Conservation (phyloP, 2,888 invertebrate genomes). For the Drosophila mimetica region DNA sequence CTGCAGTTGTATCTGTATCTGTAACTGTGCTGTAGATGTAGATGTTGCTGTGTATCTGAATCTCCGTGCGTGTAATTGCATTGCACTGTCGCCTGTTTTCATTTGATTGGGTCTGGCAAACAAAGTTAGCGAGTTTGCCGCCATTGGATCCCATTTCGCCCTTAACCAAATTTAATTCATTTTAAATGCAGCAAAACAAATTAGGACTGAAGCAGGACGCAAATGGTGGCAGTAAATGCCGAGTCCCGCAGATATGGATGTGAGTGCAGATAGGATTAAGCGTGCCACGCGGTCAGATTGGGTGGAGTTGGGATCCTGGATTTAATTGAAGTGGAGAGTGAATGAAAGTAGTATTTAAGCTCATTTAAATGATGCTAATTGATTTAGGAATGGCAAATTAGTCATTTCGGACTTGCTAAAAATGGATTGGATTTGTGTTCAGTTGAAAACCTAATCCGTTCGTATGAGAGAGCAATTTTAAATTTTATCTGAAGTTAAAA, state of each 20-base stretch:
- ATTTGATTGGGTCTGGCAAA: slow-evolving; percentile 62
- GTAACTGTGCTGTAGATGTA: background rate
- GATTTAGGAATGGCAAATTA: slow-evolving; percentile 20
- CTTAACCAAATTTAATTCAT: slow-evolving; percentile 44
- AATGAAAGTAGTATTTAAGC: slow-evolving; percentile 25
- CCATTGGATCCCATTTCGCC: slow-evolving; percentile 18
- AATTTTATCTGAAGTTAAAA: too few relatives aligned
- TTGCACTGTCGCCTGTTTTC: slow-evolving; percentile 49
- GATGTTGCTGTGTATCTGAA: slow-evolving; percentile 23
- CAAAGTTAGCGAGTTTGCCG: slow-evolving; percentile 52
- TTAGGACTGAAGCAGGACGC: slow-evolving; percentile 29
- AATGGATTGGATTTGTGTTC: background rate
- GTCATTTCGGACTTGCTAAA: background rate
- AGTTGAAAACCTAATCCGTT: too few relatives aligned
- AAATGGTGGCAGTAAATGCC: slow-evolving; percentile 31
- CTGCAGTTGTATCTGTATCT: background rate
- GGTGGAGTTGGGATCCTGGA: background rate
- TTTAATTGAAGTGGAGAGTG: slow-evolving; percentile 18
- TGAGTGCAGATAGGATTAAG: slow-evolving; percentile 29
- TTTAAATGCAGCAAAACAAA: slow-evolving; percentile 44
- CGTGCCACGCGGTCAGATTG: slow-evolving; percentile 51
- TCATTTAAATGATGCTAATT: slow-evolving; percentile 35
- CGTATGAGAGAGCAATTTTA: too few relatives aligned
- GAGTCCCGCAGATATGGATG: slow-evolving; percentile 4
- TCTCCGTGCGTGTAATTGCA: slow-evolving; percentile 33